Base-by-base conservation (phyloP, 2,797 vertebrate genomes). In the Paramormyrops hopkinsi region DNA sequence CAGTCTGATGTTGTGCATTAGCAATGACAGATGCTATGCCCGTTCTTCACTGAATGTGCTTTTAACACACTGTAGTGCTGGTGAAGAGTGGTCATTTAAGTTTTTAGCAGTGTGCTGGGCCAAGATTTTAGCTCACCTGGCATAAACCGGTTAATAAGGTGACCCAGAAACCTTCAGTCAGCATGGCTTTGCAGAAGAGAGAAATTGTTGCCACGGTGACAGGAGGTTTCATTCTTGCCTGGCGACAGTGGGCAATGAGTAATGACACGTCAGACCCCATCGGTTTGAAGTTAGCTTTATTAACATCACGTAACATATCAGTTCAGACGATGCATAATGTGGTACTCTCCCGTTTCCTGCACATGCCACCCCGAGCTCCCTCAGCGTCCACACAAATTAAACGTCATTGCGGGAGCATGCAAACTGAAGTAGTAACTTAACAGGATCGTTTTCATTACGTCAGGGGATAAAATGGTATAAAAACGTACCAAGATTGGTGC, bases 351-450 rank as follows among this genome's bases (percentile, higher is more conserved):
- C 48, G 41, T 91, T 92, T 89, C 73, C 90, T 89, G 88, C 93
- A 92, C 92, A 92, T 93, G 92, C 90, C 92, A 91, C 93, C 90
- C 90, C 92, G 88, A 73, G 90, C 91, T 93, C 93, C 89, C 91
- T 91, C 94, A 93, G 92, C 91, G 89, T 94, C 93, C 53, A 92
- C 93, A 94, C 90, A 94, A 94, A 96, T 92, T 93, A 93, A 93
- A 93, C 93, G 94, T 86, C 59, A 22, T 85, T 94, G 92, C 90
- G 93, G 92, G 91, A 94, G 93, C 96, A 96, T 96, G 96, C 96
- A 95, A 94, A 95, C 93, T 89, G 89, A 96, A 92, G 91, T 87
- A 89, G 91, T 89, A 93, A 89, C 90, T 90, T 62, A 91, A 89
- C 88, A 91, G 90, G 22, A 62, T 89, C 12, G 48, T 73, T 73